Evolutionary conservation across 2,113 vertebrate species (phyloP).

Genomic region (Mormyrus iriodes): DNA sequence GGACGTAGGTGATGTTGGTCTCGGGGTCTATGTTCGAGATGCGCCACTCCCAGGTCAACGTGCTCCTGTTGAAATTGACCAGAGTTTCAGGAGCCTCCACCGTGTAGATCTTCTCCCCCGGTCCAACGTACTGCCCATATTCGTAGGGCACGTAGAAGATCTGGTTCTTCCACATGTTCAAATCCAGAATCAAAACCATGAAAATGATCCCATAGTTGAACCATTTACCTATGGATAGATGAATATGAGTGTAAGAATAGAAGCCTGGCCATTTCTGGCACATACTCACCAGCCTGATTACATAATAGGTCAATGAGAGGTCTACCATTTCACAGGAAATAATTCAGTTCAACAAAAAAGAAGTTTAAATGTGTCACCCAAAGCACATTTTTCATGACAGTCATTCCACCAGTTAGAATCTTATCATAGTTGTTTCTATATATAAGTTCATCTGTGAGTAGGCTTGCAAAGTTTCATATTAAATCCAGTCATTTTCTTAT

Average conservation of each 20-base stretch:
- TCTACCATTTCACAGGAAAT: neutral
- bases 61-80: conserved; percentile 81
- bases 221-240: conserved; percentile 82
- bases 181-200: conserved; percentile 92
- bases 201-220: conserved; percentile 99
- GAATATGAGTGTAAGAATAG: neutral
- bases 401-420: neutral
- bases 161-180: conserved; percentile 99
- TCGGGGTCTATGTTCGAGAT: conserved; percentile 72
- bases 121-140: conserved; percentile 92
- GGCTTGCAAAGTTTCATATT: neutral
- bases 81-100: conserved; percentile 87
- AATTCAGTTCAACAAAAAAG: conserved; percentile 2
- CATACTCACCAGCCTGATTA: neutral
- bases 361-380: neutral
- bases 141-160: conserved; percentile 97
- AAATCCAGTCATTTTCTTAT: neutral
- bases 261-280: neutral
- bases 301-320: neutral
- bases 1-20: conserved; percentile 76
- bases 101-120: conserved; percentile 90
- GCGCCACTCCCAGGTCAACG: conserved; percentile 86
- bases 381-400: conserved; percentile 3
- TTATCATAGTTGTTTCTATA: neutral
- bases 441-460: neutral